Percentiles rank a stretch among this genome's conserved stretches.
These are phyloP conservation scores for Vombatus ursinus DNA, from an alignment of 2,113 vertebrate species.

Conservation along the genomic window DNA sequence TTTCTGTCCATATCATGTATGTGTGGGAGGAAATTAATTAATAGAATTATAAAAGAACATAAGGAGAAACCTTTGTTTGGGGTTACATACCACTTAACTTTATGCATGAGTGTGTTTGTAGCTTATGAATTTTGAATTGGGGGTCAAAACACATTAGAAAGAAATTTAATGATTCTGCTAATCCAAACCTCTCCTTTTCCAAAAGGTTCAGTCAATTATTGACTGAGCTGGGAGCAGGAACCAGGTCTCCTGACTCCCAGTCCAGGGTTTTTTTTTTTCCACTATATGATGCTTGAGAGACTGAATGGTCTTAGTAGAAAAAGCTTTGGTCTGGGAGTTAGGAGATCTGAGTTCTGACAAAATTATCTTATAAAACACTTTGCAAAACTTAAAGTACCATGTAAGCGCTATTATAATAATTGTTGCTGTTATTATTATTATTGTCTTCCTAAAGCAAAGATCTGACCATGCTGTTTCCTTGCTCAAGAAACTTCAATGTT, in stretches of 20 bases:
- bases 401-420: not conserved
- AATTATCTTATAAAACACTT: not conserved
- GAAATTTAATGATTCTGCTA: not conserved
- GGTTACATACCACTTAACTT: not conserved
- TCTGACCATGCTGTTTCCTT: not conserved
- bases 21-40: not conserved
- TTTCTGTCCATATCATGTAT: not conserved
- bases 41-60: not conserved
- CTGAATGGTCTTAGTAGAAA: not conserved
- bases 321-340: not conserved
- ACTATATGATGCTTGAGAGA: not conserved
- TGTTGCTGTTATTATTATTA: too few species aligned
- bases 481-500: not conserved
- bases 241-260: not conserved
- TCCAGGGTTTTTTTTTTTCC: not conserved
- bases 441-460: not conserved
- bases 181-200: not conserved
- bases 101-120: not conserved
- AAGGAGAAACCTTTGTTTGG: not conserved
- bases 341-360: not conserved
- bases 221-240: not conserved
- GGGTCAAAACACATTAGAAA: not conserved
- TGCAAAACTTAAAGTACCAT: not conserved
- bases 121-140: not conserved
- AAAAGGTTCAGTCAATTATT: not conserved